Conservation (phyloP, 2,888 invertebrate species). For the Pammene fasciana region DNA sequence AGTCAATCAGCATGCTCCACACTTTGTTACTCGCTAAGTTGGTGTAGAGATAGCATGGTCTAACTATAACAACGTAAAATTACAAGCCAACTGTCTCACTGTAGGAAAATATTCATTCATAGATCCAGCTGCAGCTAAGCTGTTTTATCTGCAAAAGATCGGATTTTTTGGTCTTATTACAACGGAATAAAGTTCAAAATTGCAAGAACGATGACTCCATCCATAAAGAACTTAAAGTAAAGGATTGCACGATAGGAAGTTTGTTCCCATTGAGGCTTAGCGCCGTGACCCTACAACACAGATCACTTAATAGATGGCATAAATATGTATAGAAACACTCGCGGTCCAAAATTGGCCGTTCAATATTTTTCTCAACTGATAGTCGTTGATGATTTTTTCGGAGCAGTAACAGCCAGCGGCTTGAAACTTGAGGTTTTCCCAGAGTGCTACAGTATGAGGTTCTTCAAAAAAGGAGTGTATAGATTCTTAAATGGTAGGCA, state of each 20-base stretch:
- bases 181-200: not conserved
- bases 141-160: not conserved
- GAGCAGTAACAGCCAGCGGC: too few species aligned
- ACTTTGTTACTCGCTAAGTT: too few species aligned
- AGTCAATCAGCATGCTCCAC: too few species aligned
- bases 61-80: not conserved
- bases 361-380: too few species aligned
- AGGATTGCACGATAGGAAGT: constrained; percentile 40
- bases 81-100: not conserved
- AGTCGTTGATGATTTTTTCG: too few species aligned
- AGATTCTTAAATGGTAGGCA: too few species aligned
- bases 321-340: too few species aligned
- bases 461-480: too few species aligned
- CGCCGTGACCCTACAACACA: constrained; percentile 46
- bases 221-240: constrained; percentile 32
- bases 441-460: too few species aligned
- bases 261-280: constrained; percentile 43
- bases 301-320: not conserved
- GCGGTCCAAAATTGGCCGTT: too few species aligned
- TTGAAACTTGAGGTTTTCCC: too few species aligned
- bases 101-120: not conserved
- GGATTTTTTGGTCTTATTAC: not conserved
- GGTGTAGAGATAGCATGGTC: too few species aligned
- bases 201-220: not conserved
- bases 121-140: not conserved